Evolutionary conservation across 2,113 vertebrate genomes (phyloP).

Genomic region (Nansenia antarctica): DNA sequence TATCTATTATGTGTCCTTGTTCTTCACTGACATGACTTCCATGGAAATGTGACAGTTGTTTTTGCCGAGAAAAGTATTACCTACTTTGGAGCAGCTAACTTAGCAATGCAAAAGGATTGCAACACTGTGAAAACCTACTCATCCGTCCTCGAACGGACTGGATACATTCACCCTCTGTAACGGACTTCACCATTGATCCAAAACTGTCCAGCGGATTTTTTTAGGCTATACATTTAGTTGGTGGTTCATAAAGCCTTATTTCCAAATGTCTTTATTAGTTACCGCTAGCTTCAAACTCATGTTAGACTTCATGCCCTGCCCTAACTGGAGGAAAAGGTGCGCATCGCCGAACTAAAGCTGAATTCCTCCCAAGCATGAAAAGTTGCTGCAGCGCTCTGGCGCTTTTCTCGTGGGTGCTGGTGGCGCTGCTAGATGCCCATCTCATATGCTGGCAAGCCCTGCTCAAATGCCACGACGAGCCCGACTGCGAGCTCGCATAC

Average conservation of each 20-base stretch:
- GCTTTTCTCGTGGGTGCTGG: conserved; percentile 65
- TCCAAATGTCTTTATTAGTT: neutral
- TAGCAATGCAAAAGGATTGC: neutral
- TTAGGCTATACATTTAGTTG: neutral
- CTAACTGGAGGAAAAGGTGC: conserved; percentile 45
- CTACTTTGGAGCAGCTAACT: neutral
- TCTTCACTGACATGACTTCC: neutral
- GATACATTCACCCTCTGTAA: neutral
- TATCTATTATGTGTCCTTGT: neutral
- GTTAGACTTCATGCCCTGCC: conserved; percentile 34
- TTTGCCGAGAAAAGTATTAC: neutral
- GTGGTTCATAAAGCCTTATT: neutral
- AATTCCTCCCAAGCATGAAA: conserved; percentile 68
- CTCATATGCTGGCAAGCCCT: conserved; percentile 78
- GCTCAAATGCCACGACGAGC: conserved; percentile 74
- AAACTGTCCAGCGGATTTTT: neutral
- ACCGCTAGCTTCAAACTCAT: neutral
- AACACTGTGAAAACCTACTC: neutral
- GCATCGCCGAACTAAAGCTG: conserved; percentile 44
- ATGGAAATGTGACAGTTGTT: neutral
- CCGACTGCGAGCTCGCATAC: conserved; percentile 75
- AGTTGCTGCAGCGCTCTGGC: conserved; percentile 57
- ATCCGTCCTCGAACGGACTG: neutral
- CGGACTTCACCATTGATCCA: neutral
- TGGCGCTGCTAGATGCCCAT: conserved; percentile 63